Evolutionary conservation across 2,113 vertebrate species (phyloP).

Genomic region (Gymnobelideus leadbeateri): DNA sequence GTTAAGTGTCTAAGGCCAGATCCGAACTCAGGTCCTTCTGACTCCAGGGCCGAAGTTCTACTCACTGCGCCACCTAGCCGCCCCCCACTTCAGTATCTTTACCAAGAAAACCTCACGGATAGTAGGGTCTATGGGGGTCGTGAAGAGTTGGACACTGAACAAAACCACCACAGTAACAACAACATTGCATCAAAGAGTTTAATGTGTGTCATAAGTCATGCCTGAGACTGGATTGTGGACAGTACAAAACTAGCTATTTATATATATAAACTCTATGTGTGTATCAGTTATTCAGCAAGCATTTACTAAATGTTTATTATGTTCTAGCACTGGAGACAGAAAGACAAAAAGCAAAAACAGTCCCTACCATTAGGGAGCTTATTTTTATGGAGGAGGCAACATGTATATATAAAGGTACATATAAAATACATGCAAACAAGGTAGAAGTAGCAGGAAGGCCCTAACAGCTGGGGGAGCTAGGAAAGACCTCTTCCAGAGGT

Average conservation of each 20-base stretch:
- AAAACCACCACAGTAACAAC: neutral
- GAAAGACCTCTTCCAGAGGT: neutral
- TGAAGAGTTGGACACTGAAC: neutral
- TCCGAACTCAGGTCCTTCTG: too few species aligned
- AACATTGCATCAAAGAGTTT: neutral
- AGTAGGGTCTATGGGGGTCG: neutral
- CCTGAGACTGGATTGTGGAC: neutral
- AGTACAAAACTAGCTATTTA: neutral
- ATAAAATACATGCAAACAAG: neutral
- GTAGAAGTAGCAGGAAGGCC: neutral
- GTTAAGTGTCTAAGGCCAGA: too few species aligned
- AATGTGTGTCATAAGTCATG: neutral
- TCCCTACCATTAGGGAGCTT: neutral
- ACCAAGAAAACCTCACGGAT: neutral
- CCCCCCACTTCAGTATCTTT: neutral
- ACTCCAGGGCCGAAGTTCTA: too few species aligned
- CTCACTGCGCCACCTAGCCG: too few species aligned
- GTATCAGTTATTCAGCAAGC: neutral
- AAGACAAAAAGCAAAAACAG: neutral
- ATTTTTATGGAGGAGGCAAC: neutral
- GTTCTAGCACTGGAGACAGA: neutral
- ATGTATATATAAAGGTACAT: neutral
- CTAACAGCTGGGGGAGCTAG: neutral
- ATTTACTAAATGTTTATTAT: neutral
- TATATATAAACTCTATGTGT: neutral